Base-by-base conservation (phyloP, 2,113 vertebrate genomes). In the Leptocoma aspasia region DNA sequence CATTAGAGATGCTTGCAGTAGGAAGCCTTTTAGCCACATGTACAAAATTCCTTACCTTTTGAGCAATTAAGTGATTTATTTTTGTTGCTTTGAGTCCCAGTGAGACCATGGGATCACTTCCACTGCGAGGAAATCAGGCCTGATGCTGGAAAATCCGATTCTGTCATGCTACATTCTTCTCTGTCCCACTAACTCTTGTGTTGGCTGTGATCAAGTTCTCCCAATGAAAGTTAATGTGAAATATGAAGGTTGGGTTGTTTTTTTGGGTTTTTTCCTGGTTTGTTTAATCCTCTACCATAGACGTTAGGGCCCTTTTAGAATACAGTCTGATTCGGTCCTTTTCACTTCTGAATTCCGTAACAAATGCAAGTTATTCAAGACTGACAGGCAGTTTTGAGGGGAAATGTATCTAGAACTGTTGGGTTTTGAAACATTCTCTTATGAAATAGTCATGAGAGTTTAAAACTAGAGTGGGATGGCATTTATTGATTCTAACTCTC, bases 91-190 rank as follows among this genome's bases (percentile, higher is more conserved):
- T 56, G 33, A 41, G 13, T 90, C 24, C 17, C 30, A 85, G 0
- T 0, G 1, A 60, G n/a, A 8, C 47, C 2, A 2, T 20, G 15
- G 7, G 44, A 56, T 31, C 33, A 6, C 15, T 69, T 79, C 49
- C 22, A 82, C 7, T 13, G n/a, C 22, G 35, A 76, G 17, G 23
- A 68, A 76, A 31, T 49, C 6, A 22, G n/a, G 27, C 37, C 41
- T 56, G 21, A 20, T 76, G 39, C 24, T 76, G 57, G n/a, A 76
- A 92, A 90, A 76, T 68, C 33, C 69, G 35, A 52, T 86, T 35
- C 1, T 56, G 37, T 71, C 66, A 26, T 88, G 33, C 65, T 57
- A 2, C 14, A 6, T 52, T 45, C 8, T 64, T 41, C 13, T 75
- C 39, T 54, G 30, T 64, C 27, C 30, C 1, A 1, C 30, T 42